Percentiles rank a stretch among this genome's conserved stretches.
Conservation (phyloP, 2,888 invertebrate genomes). For the Dynastes hyllus region DNA sequence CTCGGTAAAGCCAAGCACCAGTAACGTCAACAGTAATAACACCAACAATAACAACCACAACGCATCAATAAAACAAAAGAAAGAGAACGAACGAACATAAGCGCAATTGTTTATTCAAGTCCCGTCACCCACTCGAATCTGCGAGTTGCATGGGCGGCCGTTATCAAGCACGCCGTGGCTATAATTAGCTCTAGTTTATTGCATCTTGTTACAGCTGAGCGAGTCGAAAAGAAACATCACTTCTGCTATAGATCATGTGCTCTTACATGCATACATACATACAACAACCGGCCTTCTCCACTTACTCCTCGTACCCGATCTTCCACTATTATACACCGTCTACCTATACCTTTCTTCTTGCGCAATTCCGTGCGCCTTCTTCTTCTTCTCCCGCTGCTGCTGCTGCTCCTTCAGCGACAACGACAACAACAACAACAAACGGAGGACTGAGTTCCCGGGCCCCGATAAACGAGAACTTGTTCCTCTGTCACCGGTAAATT, state of each 20-base stretch:
- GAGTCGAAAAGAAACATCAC: constrained; percentile 34
- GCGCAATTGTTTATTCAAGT: constrained; percentile 49
- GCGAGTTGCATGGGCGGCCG: constrained; percentile 49
- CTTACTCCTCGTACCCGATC: constrained; percentile 5
- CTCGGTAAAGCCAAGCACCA: neutral
- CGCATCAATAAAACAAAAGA: constrained; percentile 34
- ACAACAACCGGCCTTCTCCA: constrained; percentile 21
- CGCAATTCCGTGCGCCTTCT: constrained; percentile 35
- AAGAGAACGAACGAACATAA: constrained; percentile 38
- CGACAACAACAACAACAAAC: neutral
- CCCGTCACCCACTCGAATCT: constrained; percentile 49
- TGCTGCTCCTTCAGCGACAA: constrained; percentile 4
- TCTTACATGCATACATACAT: constrained; percentile 22
- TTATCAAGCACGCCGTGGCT: constrained; percentile 47
- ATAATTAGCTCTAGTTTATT: constrained; percentile 52
- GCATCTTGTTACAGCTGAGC: constrained; percentile 47
- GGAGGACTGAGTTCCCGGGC: constrained; percentile 1
- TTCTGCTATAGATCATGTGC: constrained; percentile 42
- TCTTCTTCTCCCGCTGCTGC: neutral
- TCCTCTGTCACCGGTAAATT: constrained; percentile 45
- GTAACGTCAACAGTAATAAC: constrained; percentile 21
- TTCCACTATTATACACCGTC: neutral
- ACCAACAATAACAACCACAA: constrained; percentile 28
- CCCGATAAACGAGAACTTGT: constrained; percentile 43
- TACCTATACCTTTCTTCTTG: constrained; percentile 35